phyloP scores from a whole-genome alignment of 2,113 vertebrate genomes.

The Emberiza fucata region DNA sequence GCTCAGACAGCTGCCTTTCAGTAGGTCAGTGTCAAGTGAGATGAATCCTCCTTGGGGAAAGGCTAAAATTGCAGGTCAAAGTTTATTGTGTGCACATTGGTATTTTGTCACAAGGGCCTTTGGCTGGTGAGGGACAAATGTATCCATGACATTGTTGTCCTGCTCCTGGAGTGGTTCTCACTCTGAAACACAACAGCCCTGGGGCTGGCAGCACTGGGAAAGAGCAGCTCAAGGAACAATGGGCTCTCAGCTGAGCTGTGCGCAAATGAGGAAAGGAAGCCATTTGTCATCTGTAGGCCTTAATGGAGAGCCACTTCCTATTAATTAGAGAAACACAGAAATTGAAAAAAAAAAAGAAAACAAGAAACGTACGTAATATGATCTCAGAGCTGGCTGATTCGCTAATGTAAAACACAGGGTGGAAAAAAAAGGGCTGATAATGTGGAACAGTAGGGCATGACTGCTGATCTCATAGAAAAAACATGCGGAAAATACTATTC shows the following conservation, averaged over 20 bases:
- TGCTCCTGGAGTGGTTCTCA: background rate
- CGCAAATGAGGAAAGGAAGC: slow-evolving; percentile 12
- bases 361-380: slow-evolving; percentile 17
- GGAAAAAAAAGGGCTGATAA: slow-evolving; percentile 46
- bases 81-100: background rate
- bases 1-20: background rate
- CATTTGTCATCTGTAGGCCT: slow-evolving; percentile 46
- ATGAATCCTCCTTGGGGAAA: background rate
- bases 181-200: background rate
- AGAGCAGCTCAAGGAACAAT: slow-evolving; percentile 32
- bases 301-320: slow-evolving; percentile 43
- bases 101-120: background rate
- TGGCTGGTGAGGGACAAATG: background rate
- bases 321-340: slow-evolving; percentile 57
- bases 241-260: background rate
- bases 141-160: background rate
- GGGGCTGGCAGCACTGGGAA: slow-evolving; percentile 1
- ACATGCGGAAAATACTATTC: slow-evolving; percentile 55
- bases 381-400: slow-evolving; percentile 32
- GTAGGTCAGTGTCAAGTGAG: background rate
- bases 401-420: slow-evolving; percentile 21
- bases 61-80: background rate
- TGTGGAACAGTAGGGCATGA: slow-evolving; percentile 59
- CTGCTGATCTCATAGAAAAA: slow-evolving; percentile 63
- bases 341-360: background rate